These are phyloP conservation scores for Dryobota labecula DNA, from an alignment of 2,888 invertebrate genomes.

Conservation along the genomic window DNA sequence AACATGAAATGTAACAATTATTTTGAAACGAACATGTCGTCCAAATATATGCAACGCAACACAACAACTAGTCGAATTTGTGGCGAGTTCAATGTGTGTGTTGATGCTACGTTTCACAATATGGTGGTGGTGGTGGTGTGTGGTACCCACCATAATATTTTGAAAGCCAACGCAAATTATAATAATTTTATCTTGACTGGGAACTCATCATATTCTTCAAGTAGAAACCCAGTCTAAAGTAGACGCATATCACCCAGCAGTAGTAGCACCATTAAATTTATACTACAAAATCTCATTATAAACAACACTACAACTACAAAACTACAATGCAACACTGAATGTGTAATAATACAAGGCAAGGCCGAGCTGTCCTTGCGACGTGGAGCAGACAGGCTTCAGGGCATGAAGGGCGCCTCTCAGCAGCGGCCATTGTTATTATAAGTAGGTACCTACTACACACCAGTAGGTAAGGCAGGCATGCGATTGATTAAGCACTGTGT, in stretches of 20 bases:
- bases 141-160: neutral
- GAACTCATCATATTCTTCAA: neutral
- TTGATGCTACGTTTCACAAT: no score
- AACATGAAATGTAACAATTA: neutral
- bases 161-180: neutral
- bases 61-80: no score
- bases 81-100: no score
- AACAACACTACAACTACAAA: slow-evolving; percentile 6
- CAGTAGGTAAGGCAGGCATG: slow-evolving; percentile 20
- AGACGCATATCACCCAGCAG: neutral
- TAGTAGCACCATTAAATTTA: neutral
- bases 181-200: neutral
- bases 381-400: slow-evolving; percentile 51
- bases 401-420: slow-evolving; percentile 46
- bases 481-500: slow-evolving; percentile 35
- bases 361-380: slow-evolving; percentile 34
- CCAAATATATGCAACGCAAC: no score
- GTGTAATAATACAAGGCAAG: slow-evolving; percentile 24
- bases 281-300: slow-evolving; percentile 7
- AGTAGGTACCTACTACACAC: slow-evolving; percentile 28
- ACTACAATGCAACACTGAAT: slow-evolving; percentile 17
- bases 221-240: neutral
- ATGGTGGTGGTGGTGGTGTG: no score
- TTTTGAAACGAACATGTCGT: neutral
- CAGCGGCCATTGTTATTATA: slow-evolving; percentile 48